These are phyloP conservation scores for Delia radicum DNA, from an alignment of 1,140 invertebrate genomes.

Conservation along the genomic window DNA sequence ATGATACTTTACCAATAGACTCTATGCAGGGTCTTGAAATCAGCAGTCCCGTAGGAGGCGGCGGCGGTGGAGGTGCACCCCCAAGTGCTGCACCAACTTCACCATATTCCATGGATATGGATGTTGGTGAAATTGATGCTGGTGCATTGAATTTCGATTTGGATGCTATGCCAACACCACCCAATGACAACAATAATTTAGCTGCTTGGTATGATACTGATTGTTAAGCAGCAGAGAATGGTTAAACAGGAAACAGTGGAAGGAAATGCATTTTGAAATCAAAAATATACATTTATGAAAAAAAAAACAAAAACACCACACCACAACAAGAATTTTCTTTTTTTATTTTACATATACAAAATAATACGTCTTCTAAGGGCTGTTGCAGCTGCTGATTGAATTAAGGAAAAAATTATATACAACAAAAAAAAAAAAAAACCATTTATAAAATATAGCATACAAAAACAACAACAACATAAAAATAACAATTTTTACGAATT, in stretches of 20 bases:
- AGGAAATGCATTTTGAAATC: background rate
- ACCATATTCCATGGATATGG: constrained; percentile 78
- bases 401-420: background rate
- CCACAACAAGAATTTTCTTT: constrained; percentile 1
- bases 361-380: constrained; percentile 3
- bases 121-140: constrained; percentile 72
- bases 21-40: constrained; percentile 93
- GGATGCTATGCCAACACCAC: constrained; percentile 80
- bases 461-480: background rate
- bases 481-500: background rate
- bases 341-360: background rate
- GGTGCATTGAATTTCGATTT: constrained; percentile 82
- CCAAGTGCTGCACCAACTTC: constrained; percentile 65
- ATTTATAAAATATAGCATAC: background rate
- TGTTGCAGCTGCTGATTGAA: constrained; percentile 13
- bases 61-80: constrained; percentile 59
- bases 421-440: background rate
- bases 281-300: constrained; percentile 11
- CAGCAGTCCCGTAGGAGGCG: constrained; percentile 64
- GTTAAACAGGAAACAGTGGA: background rate
- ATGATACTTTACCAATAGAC: constrained; percentile 96
- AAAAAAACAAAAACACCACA: constrained; percentile 1
- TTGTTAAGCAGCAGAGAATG: constrained; percentile 63
- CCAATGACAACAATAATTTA: constrained; percentile 85
- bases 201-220: constrained; percentile 97